These are phyloP conservation scores for Anthoscopus minutus DNA, from an alignment of 2,113 vertebrate species.

Conservation along the genomic window DNA sequence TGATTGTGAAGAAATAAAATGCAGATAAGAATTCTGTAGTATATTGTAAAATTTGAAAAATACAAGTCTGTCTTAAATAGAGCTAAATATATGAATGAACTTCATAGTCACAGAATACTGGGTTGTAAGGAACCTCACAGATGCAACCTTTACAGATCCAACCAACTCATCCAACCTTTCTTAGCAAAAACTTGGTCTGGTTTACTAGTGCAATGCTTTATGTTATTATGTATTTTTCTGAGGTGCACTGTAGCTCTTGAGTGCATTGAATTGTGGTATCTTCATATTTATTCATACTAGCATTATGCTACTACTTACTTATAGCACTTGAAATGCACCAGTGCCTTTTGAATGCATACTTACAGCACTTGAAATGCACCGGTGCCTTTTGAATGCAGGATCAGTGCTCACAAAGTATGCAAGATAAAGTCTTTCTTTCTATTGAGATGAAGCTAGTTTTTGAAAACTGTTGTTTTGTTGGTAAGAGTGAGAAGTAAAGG, in stretches of 20 bases:
- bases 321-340: neutral
- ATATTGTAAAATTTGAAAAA: neutral
- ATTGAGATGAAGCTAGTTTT: neutral
- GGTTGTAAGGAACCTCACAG: neutral
- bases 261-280: slow-evolving; percentile 14
- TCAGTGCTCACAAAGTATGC: neutral
- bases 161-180: neutral
- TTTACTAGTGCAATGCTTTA: neutral
- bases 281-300: neutral
- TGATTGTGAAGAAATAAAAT: neutral
- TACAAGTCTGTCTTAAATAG: neutral
- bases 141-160: neutral
- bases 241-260: neutral
- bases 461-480: neutral
- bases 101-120: neutral
- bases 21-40: neutral
- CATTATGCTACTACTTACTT: slow-evolving; percentile 5
- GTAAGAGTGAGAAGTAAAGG: neutral
- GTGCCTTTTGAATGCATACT: slow-evolving; percentile 21
- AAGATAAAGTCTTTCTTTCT: neutral
- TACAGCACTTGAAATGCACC: slow-evolving; percentile 1
- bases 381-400: neutral
- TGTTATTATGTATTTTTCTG: slow-evolving; percentile 39
- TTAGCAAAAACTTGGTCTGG: neutral
- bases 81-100: neutral